Conservation (phyloP, 2,797 vertebrate genomes). For the Sebastes steindachneri region DNA sequence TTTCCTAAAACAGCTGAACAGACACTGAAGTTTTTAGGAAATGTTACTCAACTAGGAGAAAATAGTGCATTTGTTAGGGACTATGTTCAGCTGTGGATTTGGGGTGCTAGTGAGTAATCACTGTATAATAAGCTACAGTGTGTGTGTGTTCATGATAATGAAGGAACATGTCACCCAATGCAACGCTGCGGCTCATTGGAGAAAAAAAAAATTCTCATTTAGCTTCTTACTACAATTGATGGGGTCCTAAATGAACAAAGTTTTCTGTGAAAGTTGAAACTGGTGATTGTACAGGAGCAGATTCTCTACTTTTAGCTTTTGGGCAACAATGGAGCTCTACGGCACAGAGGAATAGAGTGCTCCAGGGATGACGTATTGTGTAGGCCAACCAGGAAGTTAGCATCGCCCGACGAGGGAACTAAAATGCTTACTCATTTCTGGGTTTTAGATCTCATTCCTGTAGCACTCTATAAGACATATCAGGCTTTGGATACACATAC, state of each 20-base stretch:
- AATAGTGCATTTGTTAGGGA: neutral
- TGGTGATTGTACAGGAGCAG: neutral
- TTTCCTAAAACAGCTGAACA: neutral
- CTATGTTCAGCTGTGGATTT: neutral
- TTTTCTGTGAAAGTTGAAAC: neutral
- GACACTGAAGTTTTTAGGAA: neutral
- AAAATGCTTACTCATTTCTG: no score
- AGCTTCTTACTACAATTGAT: neutral
- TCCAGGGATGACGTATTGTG: no score
- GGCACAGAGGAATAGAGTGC: neutral
- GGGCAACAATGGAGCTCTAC: neutral
- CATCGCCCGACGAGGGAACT: no score
- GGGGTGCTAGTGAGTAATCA: neutral
- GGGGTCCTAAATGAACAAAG: neutral
- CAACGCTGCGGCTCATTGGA: no score
- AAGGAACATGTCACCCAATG: neutral
- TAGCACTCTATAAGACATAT: neutral
- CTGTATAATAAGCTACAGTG: neutral
- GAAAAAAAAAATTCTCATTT: neutral
- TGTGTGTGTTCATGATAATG: neutral
- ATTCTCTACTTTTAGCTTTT: neutral
- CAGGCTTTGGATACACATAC: neutral
- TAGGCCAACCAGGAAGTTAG: no score
- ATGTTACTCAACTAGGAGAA: neutral
- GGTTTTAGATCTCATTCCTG: no score